A percentile compares a stretch with the other conserved stretches of the same genome.
Conservation (phyloP, 2,113 vertebrate species). For the Tapirus terrestris region DNA sequence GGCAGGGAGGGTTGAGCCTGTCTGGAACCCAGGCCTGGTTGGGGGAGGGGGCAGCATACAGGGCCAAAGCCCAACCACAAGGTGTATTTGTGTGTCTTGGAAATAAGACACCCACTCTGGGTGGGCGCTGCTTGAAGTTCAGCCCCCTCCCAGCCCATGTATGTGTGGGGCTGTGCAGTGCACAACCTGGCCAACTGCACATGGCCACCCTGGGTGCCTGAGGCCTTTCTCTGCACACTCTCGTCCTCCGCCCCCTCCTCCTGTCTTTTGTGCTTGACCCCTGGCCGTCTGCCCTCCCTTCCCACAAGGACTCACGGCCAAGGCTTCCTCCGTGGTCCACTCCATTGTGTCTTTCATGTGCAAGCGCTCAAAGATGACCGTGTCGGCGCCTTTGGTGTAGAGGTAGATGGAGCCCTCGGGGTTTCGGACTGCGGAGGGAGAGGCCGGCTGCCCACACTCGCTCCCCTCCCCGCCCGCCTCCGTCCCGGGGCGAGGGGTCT, state of each 20-base stretch:
- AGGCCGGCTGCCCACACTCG: accelerated
- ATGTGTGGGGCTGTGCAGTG: neutral
- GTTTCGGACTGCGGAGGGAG: slow-evolving; percentile 88
- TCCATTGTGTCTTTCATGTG: slow-evolving; percentile 75
- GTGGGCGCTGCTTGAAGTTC: too few species aligned
- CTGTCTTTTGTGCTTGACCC: neutral
- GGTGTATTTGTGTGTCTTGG: neutral
- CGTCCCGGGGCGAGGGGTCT: neutral
- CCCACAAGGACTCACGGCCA: slow-evolving; percentile 88
- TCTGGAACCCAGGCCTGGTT: neutral
- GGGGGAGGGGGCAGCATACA: accelerated
- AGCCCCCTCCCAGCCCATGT: neutral
- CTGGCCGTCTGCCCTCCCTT: accelerated
- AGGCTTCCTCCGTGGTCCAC: slow-evolving; percentile 84
- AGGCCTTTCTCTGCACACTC: neutral
- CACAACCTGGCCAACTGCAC: neutral
- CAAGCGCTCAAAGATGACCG: slow-evolving; percentile 91
- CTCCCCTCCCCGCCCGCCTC: accelerated
- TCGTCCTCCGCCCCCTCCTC: neutral
- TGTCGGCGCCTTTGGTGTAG: slow-evolving; percentile 96
- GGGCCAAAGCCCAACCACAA: neutral
- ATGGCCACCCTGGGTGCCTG: neutral
- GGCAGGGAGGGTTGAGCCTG: accelerated
- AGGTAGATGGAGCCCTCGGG: slow-evolving; percentile 92
- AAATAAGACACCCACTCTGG: neutral